Base-by-base conservation (phyloP, 2,797 vertebrate species). In the Carcharodon carcharias region DNA sequence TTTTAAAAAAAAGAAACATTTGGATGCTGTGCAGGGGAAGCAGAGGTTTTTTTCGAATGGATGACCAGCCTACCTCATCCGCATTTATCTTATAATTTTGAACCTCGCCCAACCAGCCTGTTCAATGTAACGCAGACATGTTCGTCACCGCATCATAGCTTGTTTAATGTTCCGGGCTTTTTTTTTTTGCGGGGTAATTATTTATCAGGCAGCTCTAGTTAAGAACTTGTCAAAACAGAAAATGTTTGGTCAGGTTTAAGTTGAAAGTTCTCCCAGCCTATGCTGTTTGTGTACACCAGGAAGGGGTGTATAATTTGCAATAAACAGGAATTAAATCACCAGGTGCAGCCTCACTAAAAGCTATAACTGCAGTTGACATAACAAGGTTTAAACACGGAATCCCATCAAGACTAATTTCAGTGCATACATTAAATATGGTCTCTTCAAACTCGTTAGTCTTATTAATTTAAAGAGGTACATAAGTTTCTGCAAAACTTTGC, bases 321-420 rank as follows among this genome's bases (percentile, higher is more conserved):
- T 93, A 93, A 93, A 93, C 63, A 67, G 91, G 40, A 93, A 93
- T 93, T 67, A 93, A 67, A 45, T 23, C 65, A n/a, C 61, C 91
- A 93, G 91, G 61, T 93, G 91, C 91, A 67, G 61, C 63, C n/a
- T n/a, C 21, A 45, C 63, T 67, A 93, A 67, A 45, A 93, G 63
- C 63, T 93, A 40, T 93, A 93, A 67, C n/a, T 93, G n/a, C 91
- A 93, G 91, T 93, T 93, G 91, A 67, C 91, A 93, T 28, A 93
- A 93, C 91, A 93, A 93, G 61, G 40, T 11, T 65, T 40, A 93
- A 93, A 93, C 63, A 67, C 18, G 45, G 91, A 93, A 67, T 26
- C 63, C 63, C 61, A 45, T 65, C 21, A 26, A 67, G 91, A 93
- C 67, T 93, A 8, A 65, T 63, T 93, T 93, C n/a, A 40, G 9